Evolutionary conservation across 2,888 invertebrate genomes (phyloP), one percentile per base, ranked within the genome.

Genomic region (Ischnus inquisitorius): DNA sequence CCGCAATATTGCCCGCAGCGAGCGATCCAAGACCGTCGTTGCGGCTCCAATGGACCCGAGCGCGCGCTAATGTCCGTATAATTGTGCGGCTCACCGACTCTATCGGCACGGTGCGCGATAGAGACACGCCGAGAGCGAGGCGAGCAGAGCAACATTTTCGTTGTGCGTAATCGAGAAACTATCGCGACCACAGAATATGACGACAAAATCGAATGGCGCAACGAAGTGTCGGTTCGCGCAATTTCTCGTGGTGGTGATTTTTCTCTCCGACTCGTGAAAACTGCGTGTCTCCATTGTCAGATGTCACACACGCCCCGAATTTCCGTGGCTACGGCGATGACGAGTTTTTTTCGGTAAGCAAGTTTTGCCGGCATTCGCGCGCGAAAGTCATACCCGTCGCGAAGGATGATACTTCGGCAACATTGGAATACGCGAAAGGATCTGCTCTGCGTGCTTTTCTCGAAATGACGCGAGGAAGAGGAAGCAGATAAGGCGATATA

Each of bases 1-100:
- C 77, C 74, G 68, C 64, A 81, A 80, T 80, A 64, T 64, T 81
- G 74, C 48, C 72, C 64, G 62, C 78, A 69, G 34, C 28, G 64
- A 72, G 57, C 60, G 74, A 78, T 60, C 72, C 65, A 64, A 16
- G 41, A 69, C 51, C 46, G 41, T 43, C 74, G 57, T 69, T 80
- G 68, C 16, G 64, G 68, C 77, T 81, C 16, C 57, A 74, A 80
- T 78, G 74, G 57, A 71, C 48, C 60, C 74, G 43, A 64, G 57
- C 62, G 69, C 54, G 54, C 46, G 41, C 10, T 62, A 72, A 71
- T 60, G 46, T 78, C 12, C 22, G 51, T 74, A 80, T 69, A 78
- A 80, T 74, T 74, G 46, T 54, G 51, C 57, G 60, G 12, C 57
- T 43, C 22, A 34, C 64, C 28, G 62, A 62, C 28, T n/a, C n/a